Base-by-base conservation (phyloP, 23 tunicate species). In the Pegea sp. region DNA sequence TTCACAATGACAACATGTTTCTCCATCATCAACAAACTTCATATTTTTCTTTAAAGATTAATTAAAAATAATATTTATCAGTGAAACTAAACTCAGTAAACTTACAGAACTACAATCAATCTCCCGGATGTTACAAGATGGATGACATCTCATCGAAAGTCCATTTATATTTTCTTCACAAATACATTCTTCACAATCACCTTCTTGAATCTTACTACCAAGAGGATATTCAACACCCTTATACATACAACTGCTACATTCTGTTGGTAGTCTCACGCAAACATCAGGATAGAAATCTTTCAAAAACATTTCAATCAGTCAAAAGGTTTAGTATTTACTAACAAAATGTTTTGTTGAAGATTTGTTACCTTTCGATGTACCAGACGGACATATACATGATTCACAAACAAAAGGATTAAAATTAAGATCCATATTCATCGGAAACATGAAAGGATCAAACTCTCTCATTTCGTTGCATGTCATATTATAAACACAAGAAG, bases 111-210 rank as follows among this genome's bases (percentile, higher is more conserved):
- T 24, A 44, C 95, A 84, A 50, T 68, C 76, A 24, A 63, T 62
- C 16, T 71, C 18, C 50, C 52, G 29, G 4, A 84, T 63, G 53
- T 84, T 72, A 71, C 95, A 84, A 13, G 30, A 30, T 13, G 69
- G 66, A 27, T 73, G 64, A 46, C 95, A 84, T 30, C 46, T 31
- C 2, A 68, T 73, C 3, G 53, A 13, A 1, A 60, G 19, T 2
- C 72, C 95, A 22, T 67, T 62, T 5, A 42, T 72, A 29, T 52
- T 31, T 63, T 58, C 25, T 26, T 31, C 29, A 57, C 95, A 84
- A 26, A 59, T 64, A 46, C 95, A 84, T 48, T 84, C 84, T 44
- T 66, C 84, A 42, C 95, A 84, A 1, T 72, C 65, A 8, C 95
- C 95, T 32, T 54, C 55, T 2, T 68, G 31, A 48, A 84, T 63